A percentile compares a stretch with the other conserved stretches of the same genome.
Evolutionary conservation across 2,797 vertebrate species (phyloP).

Genomic region (Acanthis flammea): DNA sequence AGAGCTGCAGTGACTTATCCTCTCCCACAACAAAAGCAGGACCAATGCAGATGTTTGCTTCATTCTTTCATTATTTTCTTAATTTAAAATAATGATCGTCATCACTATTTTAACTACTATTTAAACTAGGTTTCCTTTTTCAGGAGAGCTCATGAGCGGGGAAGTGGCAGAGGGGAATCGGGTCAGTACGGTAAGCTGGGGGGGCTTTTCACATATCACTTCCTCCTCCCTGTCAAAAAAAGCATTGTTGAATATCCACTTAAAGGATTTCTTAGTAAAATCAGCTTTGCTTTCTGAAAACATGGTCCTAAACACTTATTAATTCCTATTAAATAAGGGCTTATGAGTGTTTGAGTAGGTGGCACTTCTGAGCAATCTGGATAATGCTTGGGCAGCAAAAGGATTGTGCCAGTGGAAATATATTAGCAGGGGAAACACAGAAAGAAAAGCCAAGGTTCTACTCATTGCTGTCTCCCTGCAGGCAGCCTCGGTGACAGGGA

Average conservation of each 20-base stretch:
- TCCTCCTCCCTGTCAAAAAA: neutral
- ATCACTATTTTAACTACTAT: neutral
- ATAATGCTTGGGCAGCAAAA: neutral
- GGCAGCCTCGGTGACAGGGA: neutral
- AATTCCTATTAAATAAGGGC: neutral
- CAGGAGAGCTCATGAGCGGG: neutral
- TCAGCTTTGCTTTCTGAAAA: constrained; percentile 9
- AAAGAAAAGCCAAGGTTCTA: neutral
- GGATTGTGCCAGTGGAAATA: neutral
- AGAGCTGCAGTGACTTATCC: neutral
- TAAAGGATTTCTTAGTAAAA: neutral
- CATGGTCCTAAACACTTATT: neutral
- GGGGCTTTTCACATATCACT: fast-evolving
- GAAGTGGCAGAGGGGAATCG: neutral
- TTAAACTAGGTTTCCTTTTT: neutral
- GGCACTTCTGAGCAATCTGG: neutral
- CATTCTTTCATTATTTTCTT: neutral
- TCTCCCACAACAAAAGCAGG: neutral
- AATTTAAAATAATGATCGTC: neutral
- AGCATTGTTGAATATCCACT: neutral
- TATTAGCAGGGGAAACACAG: neutral
- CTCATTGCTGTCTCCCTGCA: neutral
- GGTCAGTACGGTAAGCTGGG: neutral
- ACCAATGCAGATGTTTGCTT: neutral
- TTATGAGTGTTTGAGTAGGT: neutral